Percentiles rank a stretch among this genome's conserved stretches.
phyloP scores from a whole-genome alignment of 2,113 vertebrate species.

The Colius striatus region DNA sequence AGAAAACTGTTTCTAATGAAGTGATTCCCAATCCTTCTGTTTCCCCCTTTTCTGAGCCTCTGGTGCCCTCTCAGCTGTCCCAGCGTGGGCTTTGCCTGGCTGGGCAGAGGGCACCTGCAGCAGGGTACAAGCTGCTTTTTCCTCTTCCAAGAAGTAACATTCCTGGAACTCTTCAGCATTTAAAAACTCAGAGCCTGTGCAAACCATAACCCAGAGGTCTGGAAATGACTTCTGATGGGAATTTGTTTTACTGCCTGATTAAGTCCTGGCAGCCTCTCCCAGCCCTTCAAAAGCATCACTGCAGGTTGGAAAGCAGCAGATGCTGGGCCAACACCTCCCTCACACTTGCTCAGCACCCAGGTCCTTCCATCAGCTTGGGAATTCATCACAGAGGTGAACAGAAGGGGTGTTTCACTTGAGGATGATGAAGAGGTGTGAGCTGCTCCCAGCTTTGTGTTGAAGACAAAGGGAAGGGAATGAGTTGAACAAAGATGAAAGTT shows the following conservation, averaged over 20 bases:
- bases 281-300: fast-evolving
- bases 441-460: not conserved
- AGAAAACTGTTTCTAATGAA: conserved; percentile 37
- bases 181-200: not conserved
- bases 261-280: not conserved
- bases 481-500: not conserved
- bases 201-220: not conserved
- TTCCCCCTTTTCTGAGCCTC: not conserved
- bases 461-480: not conserved
- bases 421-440: not conserved
- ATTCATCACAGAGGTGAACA: not conserved
- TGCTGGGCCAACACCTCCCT: not conserved
- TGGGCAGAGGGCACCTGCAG: not conserved
- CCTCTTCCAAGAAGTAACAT: not conserved
- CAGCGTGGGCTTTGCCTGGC: not conserved
- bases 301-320: not conserved
- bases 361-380: not conserved
- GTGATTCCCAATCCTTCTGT: conserved; percentile 13
- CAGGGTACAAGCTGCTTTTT: not conserved
- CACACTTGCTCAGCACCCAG: too few species aligned
- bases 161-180: not conserved
- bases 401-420: not conserved
- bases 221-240: not conserved
- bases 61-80: not conserved
- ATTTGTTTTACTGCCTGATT: not conserved